Conservation (phyloP, 2,113 vertebrate species). For the Chunga burmeisteri region DNA sequence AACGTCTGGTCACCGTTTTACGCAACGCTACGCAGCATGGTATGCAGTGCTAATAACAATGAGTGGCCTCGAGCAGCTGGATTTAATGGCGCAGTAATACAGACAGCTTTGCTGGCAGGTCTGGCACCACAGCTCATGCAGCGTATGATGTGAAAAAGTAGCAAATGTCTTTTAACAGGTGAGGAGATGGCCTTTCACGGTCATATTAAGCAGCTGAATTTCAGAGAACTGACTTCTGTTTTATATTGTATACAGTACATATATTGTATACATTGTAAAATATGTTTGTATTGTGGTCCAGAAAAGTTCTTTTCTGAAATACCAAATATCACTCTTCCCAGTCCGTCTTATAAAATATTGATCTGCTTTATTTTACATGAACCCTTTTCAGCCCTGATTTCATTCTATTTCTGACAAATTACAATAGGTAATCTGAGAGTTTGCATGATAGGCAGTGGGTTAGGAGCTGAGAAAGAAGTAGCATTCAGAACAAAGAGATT, state of each 20-base stretch:
- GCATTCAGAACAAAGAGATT: not conserved
- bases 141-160: not conserved
- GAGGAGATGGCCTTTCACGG: not conserved
- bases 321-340: not conserved
- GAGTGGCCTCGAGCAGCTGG: not conserved
- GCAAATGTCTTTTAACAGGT: not conserved
- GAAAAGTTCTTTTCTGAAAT: not conserved
- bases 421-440: not conserved
- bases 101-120: not conserved
- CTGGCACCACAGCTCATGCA: not conserved
- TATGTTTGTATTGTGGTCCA: not conserved
- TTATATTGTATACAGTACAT: not conserved
- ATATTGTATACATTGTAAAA: not conserved
- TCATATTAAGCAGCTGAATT: not conserved
- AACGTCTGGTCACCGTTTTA: not conserved
- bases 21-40: not conserved
- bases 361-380: not conserved
- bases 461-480: not conserved
- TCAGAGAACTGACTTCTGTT: not conserved
- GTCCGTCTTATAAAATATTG: not conserved
- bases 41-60: not conserved
- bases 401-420: not conserved
- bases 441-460: not conserved
- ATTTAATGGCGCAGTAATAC: not conserved
- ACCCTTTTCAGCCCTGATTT: not conserved